Base-by-base conservation (phyloP, 1,140 invertebrate species). In the Heliconius nattereri region DNA sequence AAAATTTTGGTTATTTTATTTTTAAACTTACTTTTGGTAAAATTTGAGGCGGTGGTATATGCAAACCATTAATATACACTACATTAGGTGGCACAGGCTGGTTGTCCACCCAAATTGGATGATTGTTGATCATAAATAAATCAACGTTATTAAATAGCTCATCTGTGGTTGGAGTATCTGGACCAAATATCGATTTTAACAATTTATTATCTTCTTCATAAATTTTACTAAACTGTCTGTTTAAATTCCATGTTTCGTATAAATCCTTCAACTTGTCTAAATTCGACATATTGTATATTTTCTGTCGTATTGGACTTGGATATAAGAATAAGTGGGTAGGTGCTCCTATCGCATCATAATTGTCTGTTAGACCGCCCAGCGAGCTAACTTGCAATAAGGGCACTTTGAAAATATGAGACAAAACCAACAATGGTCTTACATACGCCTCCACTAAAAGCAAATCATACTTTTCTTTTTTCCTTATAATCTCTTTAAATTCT, bases 21-120 rank as follows among this genome's bases (percentile, higher is more conserved):
- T 73, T 45, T 3, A n/a, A 78, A 79, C 32, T 80, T 81, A 90
- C 89, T 75, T 95, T 89, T 54, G 96, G 81, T 6, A 93, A 85
- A 76, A 88, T 85, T 1, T 84, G 74, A 16, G 85, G 35, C 54
- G 79, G 82, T 71, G 93, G 88, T 29, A 91, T 89, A 77, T 96
- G 96, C 80, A 96, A 89, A 2, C 96, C 96, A 0, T 96, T 96
- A 20, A 96, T 89, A 81, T 96, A 95, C 20, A 96, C 89, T 35
- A 96, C 91, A 85, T 93, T 95, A 3, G 95, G 95, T 0, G 95
- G 82, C 37, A 94, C 87, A 0, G 95, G 95, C 13, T 92, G 88
- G 0, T 95, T 91, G 32, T 93, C 91, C 35, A 94, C 92, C 9
- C 96, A 84, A 0, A 95, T 92, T 29, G 94, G 95, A 84, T 96